Evolutionary conservation across 2,113 vertebrate species (phyloP), one percentile per base, ranked within the genome.

Genomic region (Halcyon malimbica): DNA sequence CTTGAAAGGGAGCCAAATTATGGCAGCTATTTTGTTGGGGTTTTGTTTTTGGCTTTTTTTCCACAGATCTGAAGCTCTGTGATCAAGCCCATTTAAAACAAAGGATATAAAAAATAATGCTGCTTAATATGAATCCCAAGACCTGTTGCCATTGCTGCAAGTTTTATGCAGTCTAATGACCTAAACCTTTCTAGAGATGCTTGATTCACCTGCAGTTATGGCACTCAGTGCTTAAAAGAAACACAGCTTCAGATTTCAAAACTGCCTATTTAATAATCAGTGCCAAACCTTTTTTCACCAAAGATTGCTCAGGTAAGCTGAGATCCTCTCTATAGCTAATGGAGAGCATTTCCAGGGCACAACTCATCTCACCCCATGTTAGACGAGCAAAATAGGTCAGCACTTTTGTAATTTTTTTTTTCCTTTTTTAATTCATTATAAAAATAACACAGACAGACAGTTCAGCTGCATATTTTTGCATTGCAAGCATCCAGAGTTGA

Each of bases 161-260:
- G 16, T 3, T 67, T 81, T 69, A 41, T 69, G 31, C 10, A 56
- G 26, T 59, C 26, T 63, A 12, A 65, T 67, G 39, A 46, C 7
- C n/a, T 71, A 75, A 63, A 87, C 6, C 23, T 71, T 76, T 62
- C 37, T 23, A 41, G 21, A 75, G 24, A 23, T 35, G 10, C 6
- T 37, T 53, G 11, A 26, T 41, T 82, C 16, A 41, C 7, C 11
- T 71, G 24, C 13, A 60, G 11, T 56, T 80, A 51, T 10, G 25
- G 29, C 28, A 42, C 23, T 57, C 17, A 19, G 5, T 0, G 0
- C 6, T 76, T 59, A 46, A 14, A 83, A 54, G 25, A 82, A 77
- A 46, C 14, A 69, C 19, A 88, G 10, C 2, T 83, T 91, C 77
- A 67, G 33, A 59, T 11, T 60, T 53, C 35, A 42, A 64, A 71